Conservation (phyloP, 2,113 vertebrate species). For the Atlantisia rogersi region DNA sequence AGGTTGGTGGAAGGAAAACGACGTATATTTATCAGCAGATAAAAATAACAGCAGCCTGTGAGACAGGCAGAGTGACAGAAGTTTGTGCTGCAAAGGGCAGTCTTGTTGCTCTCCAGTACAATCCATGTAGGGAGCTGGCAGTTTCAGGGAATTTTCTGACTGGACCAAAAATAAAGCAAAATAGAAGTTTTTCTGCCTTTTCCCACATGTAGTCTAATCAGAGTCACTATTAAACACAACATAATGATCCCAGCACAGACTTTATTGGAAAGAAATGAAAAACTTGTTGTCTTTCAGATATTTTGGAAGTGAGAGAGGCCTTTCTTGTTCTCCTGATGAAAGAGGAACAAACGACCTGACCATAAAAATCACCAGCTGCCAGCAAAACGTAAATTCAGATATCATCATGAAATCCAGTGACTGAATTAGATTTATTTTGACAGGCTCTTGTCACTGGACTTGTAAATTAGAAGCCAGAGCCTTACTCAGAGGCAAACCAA, state of each 20-base stretch:
- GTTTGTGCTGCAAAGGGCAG: background rate
- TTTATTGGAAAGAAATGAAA: background rate
- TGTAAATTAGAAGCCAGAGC: background rate
- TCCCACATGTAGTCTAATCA: background rate
- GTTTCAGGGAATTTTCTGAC: background rate
- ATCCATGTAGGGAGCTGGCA: background rate
- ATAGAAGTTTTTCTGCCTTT: background rate
- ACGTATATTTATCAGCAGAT: background rate
- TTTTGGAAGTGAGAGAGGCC: background rate
- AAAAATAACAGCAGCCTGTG: constrained; percentile 23
- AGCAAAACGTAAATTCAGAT: background rate
- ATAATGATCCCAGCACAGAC: background rate
- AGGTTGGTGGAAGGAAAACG: constrained; percentile 29
- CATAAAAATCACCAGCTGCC: background rate
- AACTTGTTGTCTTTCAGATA: background rate
- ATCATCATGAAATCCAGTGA: background rate
- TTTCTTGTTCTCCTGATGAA: background rate
- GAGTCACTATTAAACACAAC: background rate
- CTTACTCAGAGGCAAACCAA: background rate
- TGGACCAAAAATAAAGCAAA: background rate
- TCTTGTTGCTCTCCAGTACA: background rate
- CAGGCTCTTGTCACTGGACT: background rate
- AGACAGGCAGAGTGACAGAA: background rate
- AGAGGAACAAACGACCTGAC: background rate
- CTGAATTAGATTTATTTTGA: background rate